Evolutionary conservation across 2,113 vertebrate genomes (phyloP).

Genomic region (Mustela nigripes): DNA sequence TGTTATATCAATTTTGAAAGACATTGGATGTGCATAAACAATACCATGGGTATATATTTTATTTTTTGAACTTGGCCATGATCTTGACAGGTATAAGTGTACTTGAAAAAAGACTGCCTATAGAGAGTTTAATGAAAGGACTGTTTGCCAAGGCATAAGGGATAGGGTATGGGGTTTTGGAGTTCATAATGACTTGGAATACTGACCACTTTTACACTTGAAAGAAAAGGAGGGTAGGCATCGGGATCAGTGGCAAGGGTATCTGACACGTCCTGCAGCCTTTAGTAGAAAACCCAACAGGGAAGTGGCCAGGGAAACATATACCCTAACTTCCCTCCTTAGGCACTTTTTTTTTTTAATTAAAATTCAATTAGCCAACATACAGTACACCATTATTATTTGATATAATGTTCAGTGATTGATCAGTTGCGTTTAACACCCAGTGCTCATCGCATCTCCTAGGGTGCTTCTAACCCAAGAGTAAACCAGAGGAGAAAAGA

Average conservation of each 20-base stretch:
- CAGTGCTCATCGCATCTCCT: neutral
- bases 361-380: neutral
- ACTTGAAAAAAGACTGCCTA: neutral
- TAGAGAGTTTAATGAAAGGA: neutral
- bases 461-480: neutral
- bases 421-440: neutral
- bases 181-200: neutral
- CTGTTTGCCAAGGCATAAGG: neutral
- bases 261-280: neutral
- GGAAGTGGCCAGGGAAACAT: neutral
- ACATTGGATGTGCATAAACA: neutral
- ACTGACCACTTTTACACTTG: neutral
- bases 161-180: neutral
- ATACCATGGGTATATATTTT: neutral
- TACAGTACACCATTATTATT: neutral
- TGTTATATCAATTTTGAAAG: neutral
- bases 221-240: neutral
- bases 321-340: neutral
- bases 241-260: neutral
- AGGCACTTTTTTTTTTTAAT: neutral
- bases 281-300: neutral
- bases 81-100: neutral
- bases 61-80: neutral
- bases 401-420: neutral
- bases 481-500: neutral